phyloP scores from a whole-genome alignment of 1,140 invertebrate species.

The Psix sp. region DNA sequence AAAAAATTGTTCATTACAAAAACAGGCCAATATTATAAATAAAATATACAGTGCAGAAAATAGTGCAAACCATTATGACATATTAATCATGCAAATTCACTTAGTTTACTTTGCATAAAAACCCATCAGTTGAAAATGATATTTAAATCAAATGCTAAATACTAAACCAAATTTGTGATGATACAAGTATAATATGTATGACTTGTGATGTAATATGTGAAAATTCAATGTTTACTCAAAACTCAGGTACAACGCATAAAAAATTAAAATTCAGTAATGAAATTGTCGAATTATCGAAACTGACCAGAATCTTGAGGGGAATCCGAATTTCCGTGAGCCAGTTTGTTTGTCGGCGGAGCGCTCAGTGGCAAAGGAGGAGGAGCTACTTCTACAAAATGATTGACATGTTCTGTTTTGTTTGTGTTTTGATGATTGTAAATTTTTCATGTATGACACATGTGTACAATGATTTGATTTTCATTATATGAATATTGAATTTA shows the following conservation, averaged over 20 bases:
- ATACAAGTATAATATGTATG: too few relatives aligned
- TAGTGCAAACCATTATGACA: neutral
- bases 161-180: too few relatives aligned
- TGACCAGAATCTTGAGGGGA: conserved; percentile 70
- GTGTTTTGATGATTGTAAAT: conserved; percentile 9
- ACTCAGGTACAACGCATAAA: too few relatives aligned
- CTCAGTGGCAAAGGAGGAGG: conserved; percentile 74
- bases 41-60: conserved; percentile 30
- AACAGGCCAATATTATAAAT: conserved; percentile 73
- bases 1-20: conserved; percentile 59
- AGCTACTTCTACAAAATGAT: conserved; percentile 73
- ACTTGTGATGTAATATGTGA: neutral
- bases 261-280: too few relatives aligned
- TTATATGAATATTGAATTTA: neutral
- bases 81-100: conserved; percentile 2
- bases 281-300: too few relatives aligned
- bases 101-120: neutral
- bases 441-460: too few relatives aligned
- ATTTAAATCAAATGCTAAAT: too few relatives aligned
- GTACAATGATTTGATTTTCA: too few relatives aligned
- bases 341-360: conserved; percentile 72
- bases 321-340: conserved; percentile 68
- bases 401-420: conserved; percentile 17
- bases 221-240: too few relatives aligned
- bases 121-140: neutral